These are phyloP conservation scores for Baccha elongata DNA, from an alignment of 2,888 invertebrate genomes.

Conservation along the genomic window DNA sequence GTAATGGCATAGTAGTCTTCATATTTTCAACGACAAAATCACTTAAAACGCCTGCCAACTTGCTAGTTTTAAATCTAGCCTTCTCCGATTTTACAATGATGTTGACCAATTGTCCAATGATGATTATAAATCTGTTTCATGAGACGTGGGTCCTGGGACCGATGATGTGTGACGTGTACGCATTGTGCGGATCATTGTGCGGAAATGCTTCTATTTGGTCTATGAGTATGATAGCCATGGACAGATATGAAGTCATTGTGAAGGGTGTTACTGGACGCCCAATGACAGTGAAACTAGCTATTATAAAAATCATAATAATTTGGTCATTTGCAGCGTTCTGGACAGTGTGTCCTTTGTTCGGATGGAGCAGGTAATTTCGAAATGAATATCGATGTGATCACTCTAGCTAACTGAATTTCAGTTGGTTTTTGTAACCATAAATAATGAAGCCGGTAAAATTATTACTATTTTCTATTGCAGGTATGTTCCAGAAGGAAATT, in stretches of 20 bases:
- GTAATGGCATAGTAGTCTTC: slow-evolving; percentile 81
- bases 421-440: too few species aligned
- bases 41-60: slow-evolving; percentile 93
- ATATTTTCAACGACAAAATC: slow-evolving; percentile 82
- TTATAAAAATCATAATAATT: slow-evolving; percentile 83
- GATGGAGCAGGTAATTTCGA: slow-evolving; percentile 83
- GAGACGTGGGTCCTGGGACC: slow-evolving; percentile 84
- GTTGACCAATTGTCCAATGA: slow-evolving; percentile 84
- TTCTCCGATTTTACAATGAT: slow-evolving; percentile 94
- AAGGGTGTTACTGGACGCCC: slow-evolving; percentile 85
- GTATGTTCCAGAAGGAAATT: slow-evolving; percentile 86
- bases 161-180: slow-evolving; percentile 94
- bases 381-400: too few species aligned
- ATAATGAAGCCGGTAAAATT: too few species aligned
- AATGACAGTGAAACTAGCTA: slow-evolving; percentile 83
- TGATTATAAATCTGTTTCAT: slow-evolving; percentile 82
- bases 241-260: slow-evolving; percentile 97
- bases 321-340: slow-evolving; percentile 84
- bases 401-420: too few species aligned
- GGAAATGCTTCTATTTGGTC: slow-evolving; percentile 96
- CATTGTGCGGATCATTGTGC: slow-evolving; percentile 92
- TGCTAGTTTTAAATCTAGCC: slow-evolving; percentile 95
- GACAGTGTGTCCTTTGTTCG: slow-evolving; percentile 84
- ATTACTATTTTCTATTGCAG: slow-evolving; percentile 75
- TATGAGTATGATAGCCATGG: slow-evolving; percentile 95